Evolutionary conservation across 1,140 invertebrate species (phyloP), one percentile per base, ranked within the genome.

Genomic region (Ceratosolen solmsi): DNA sequence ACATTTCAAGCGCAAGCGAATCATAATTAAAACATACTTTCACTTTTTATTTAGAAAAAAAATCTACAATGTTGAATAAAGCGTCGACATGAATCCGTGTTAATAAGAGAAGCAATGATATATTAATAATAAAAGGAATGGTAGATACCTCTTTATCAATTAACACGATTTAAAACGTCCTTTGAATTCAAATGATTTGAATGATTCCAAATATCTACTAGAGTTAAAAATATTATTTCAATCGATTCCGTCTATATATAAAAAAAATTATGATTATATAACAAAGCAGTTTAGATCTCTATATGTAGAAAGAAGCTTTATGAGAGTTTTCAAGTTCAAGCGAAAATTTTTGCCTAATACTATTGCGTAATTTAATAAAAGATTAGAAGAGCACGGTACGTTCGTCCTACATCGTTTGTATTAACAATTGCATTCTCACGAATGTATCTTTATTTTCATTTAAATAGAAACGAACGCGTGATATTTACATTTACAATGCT

Each of bases 231-330:
- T 33, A 33, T 25, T 70, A 8, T 41, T 41, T 8, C 38, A 46
- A 25, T 25, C 36, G 2, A 41, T 2, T 70, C 5, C 4, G n/a
- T n/a, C 3, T n/a, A 46, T n/a, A 68, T 33, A 36, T 36, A 20
- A 63, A 63, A 63, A n/a, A n/a, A n/a, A n/a, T 30, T 33, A 33
- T 63, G 27, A 63, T 63, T 63, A 68, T 27, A 22, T 17, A 73
- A n/a, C 20, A 56, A 73, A 71, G 27, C 30, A 63, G 58, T n/a
- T 77, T 46, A 65, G 25, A 63, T 2, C 38, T 46, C 27, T 30
- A 17, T 65, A 63, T 8, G 25, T 65, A 49, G 9, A 77, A 65
- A 65, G 74, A 77, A 77, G 58, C 74, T 77, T 77, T 65, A 77
- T 8, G 41, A 63, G 54, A n/a, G 33, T 72, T 58, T 60, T 75